Percentiles rank a stretch among this genome's conserved stretches.
Conservation (phyloP, 2,888 invertebrate genomes). For the Cheilosia grossa region DNA sequence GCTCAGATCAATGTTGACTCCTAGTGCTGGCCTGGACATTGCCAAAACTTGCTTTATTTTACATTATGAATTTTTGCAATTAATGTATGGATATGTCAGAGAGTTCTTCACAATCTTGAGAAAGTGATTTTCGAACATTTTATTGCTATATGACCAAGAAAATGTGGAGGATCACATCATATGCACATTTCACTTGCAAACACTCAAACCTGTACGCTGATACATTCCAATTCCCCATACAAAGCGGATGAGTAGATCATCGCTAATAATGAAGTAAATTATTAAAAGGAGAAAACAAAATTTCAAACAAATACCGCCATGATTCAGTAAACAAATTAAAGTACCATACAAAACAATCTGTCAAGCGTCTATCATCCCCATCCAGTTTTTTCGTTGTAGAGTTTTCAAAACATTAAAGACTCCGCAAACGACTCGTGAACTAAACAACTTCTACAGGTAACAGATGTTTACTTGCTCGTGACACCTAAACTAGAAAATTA, state of each 20-base stretch:
- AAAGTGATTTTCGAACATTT: too few relatives aligned
- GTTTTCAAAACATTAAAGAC: slow-evolving; percentile 4
- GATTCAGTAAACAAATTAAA: background rate
- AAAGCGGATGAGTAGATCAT: background rate
- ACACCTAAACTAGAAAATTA: slow-evolving; percentile 12
- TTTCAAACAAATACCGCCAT: background rate
- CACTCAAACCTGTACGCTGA: too few relatives aligned
- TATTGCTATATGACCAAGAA: too few relatives aligned
- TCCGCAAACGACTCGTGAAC: background rate
- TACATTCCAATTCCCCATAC: too few relatives aligned
- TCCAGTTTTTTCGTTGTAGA: background rate
- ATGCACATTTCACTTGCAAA: too few relatives aligned
- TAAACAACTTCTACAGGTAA: background rate
- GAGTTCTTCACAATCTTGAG: too few relatives aligned
- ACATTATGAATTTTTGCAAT: too few relatives aligned
- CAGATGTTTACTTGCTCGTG: slow-evolving; percentile 1
- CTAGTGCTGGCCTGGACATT: too few relatives aligned
- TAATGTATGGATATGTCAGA: too few relatives aligned
- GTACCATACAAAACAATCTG: background rate
- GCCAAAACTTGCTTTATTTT: too few relatives aligned
- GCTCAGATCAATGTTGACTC: too few relatives aligned
- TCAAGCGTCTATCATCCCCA: background rate
- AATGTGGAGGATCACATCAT: too few relatives aligned
- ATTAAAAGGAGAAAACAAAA: background rate
- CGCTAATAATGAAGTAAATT: background rate